Evolutionary conservation across 2,888 invertebrate species (phyloP).

Genomic region (Leptopilina myrica): DNA sequence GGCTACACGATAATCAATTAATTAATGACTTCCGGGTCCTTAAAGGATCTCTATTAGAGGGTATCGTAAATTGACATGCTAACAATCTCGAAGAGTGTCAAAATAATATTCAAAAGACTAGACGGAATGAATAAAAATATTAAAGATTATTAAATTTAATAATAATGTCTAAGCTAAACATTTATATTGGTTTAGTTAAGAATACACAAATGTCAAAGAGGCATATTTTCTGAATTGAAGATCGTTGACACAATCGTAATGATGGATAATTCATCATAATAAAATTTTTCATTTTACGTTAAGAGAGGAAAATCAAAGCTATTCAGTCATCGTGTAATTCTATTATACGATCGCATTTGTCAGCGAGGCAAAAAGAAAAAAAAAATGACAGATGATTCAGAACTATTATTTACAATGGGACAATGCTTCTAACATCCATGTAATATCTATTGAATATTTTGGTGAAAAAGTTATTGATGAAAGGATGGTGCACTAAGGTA

Average conservation of each 20-base stretch:
- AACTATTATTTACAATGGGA: conserved; percentile 59
- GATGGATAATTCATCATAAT: conserved; percentile 73
- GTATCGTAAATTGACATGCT: too few species aligned
- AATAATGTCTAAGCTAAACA: too few species aligned
- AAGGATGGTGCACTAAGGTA: conserved; percentile 63
- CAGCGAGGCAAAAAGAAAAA: conserved; percentile 64
- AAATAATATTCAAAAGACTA: too few species aligned
- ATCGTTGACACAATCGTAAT: conserved; percentile 58
- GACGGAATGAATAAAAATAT: too few species aligned
- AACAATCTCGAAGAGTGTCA: too few species aligned
- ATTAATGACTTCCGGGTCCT: too few species aligned
- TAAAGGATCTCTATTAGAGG: too few species aligned
- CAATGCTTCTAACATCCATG: conserved; percentile 64
- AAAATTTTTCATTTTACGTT: conserved; percentile 72
- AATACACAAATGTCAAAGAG: too few species aligned
- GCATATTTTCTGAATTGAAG: too few species aligned
- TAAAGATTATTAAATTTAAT: too few species aligned
- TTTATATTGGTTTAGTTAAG: too few species aligned
- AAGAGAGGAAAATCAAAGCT: conserved; percentile 53
- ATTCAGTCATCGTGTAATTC: conserved; percentile 65
- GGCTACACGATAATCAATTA: too few species aligned
- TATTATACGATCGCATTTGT: conserved; percentile 69
- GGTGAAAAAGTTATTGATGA: conserved; percentile 53
- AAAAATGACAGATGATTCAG: conserved; percentile 71
- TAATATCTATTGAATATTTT: conserved; percentile 66